Evolutionary conservation across 2,797 vertebrate genomes (phyloP), one percentile per base, ranked within the genome.

Genomic region (Lateolabrax maculatus): DNA sequence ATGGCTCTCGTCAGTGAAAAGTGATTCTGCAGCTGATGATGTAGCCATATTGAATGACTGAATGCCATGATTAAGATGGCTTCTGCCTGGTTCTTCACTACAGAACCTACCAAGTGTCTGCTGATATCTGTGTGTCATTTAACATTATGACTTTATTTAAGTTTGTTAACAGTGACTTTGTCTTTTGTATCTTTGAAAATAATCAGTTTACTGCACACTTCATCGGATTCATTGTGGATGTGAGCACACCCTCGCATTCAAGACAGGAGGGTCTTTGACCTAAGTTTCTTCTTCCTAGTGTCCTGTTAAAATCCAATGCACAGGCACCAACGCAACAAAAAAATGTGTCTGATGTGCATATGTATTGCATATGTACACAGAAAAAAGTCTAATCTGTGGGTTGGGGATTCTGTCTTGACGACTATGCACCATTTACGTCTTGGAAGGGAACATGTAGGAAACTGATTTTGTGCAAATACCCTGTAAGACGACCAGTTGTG

Each of bases 401-500:
- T 36, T 71, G 62, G 78, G 44, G 66, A 52, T 56, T 68, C n/a
- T 71, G 43, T 49, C 48, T 53, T 44, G 52, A 74, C 15, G 23
- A 88, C 60, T 66, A 29, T 31, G 34, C 44, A 63, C 37, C 29
- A 66, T 84, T 87, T 78, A 69, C 48, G 61, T 69, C 62, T 48
- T 77, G 12, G 25, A 75, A 52, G 46, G 27, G 77, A 71, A 37
- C 48, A 65, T 52, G 55, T 12, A 55, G 58, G 36, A 70, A 78
- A 77, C 46, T 48, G 23, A 34, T 72, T n/a, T 56, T 73, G 79
- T 75, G 63, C 61, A 87, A 88, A 85, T 66, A 39, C 56, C 64
- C 57, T 79, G 48, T 71, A 65, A 67, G 62, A 84, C 8, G 23
- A 84, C 75, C 55, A 51, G 64, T 72, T 44, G 73, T 65, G 49